Evolutionary conservation across 1,140 invertebrate genomes (phyloP), one percentile per base, ranked within the genome.

Genomic region (Protaetia brevitarsis): DNA sequence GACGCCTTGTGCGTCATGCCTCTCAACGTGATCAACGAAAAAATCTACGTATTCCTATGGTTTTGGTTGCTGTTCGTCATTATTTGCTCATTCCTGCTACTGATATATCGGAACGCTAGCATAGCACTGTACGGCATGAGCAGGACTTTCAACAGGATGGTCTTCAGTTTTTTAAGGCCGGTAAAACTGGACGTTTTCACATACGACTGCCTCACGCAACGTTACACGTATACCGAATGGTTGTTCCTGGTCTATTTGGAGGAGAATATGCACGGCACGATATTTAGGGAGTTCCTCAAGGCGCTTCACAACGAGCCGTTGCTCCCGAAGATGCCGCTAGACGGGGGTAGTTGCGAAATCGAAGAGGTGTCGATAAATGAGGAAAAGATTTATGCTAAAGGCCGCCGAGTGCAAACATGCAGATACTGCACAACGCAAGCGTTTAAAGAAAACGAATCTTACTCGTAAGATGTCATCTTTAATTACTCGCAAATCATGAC

Each of bases 11-110:
- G 92, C 69, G 85, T 94, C 1, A 89, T 94, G 85, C 89, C 91
- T 0, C 79, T 93, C 37, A 94, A 94, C 76, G 87, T 94, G 59
- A 85, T 94, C 70, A 92, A 94, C 76, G 92, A 94, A 74, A 94
- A 95, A 80, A 91, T 94, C 28, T 94, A 91, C 76, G 83, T 86
- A 0, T 84, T 91, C 37, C 79, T 94, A 3, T 94, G 92, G 92
- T 94, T 93, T 76, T 95, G 92, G 92, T 89, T 90, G 68, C 72
- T 89, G 2, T 81, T 92, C 34, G 77, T 94, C 0, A 80, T 89
- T n/a, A 76, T 86, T 3, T 69, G 85, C 2, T 88, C 87, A 4
- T 70, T 81, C 0, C 68, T 88, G 1, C 83, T 79, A 1, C 68
- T 90, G 0, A 0, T 89, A 1, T 90, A 88, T 85, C 81, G 88